Percentiles rank a stretch among this genome's conserved stretches.
These are phyloP conservation scores for Hormiphora californensis DNA, from an alignment of 37 sponge, comb jelly and placozoan species.

Conservation along the genomic window DNA sequence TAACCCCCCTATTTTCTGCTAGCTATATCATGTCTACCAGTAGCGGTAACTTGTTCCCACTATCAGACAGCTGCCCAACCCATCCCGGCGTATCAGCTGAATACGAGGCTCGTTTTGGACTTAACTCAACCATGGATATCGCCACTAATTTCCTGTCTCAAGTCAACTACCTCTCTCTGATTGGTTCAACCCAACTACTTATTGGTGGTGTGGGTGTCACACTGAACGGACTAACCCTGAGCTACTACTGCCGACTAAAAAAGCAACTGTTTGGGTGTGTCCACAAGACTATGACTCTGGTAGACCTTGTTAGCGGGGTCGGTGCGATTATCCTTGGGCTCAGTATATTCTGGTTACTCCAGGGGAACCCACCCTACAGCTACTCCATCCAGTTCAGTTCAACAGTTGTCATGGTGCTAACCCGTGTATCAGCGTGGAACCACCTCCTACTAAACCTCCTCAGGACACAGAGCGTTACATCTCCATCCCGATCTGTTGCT, in stretches of 20 bases:
- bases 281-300: not conserved
- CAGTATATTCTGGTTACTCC: no score
- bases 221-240: constrained; percentile 31
- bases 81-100: no score
- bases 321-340: constrained; percentile 7
- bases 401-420: no score
- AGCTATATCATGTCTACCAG: no score
- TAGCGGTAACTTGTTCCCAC: no score
- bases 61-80: no score
- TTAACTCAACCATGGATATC: not conserved
- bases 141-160: not conserved
- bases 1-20: no score
- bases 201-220: not conserved
- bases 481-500: not conserved
- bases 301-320: not conserved
- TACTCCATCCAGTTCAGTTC: no score
- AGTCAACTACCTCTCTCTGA: constrained; percentile 8
- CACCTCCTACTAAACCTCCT: constrained; percentile 29
- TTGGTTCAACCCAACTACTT: not conserved
- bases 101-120: no score
- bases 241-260: constrained; percentile 33
- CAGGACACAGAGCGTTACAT: constrained; percentile 11
- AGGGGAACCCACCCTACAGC: no score
- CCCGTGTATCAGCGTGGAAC: constrained; percentile 28
- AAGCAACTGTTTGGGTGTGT: constrained; percentile 5